Base-by-base conservation (phyloP, 2,113 vertebrate genomes). In the Callaeas wilsoni region DNA sequence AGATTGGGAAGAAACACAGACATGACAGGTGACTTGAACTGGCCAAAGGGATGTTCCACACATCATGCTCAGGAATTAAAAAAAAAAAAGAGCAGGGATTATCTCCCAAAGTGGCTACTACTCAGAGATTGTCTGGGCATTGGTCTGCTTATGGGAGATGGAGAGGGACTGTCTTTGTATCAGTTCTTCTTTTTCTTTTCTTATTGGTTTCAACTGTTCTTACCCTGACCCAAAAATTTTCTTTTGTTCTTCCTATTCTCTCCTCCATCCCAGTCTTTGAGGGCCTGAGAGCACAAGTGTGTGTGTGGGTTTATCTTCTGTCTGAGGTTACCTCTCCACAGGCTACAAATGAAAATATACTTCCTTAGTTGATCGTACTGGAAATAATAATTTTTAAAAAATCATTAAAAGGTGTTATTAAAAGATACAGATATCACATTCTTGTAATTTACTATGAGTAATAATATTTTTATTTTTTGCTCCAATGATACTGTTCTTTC, bases 361-460 rank as follows among this genome's bases (percentile, higher is more conserved):
- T 84, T 90, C 27, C 16, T 78, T 49, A 42, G 4, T 5, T 70
- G 22, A 63, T 14, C 44, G 11, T 47, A 41, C 12, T 56, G 21
- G 33, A 21, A 88, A 71, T 35, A 0, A 15, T 26, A 39, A 57
- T n/a, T n/a, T n/a, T n/a, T n/a, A n/a, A n/a, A n/a, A n/a, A n/a
- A n/a, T n/a, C n/a, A n/a, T n/a, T n/a, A n/a, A n/a, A n/a, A n/a
- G n/a, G n/a, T n/a, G n/a, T n/a, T n/a, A n/a, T n/a, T n/a, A 55
- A 50, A 67, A 52, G 5, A 70, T 11, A 26, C 2, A 27, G 3
- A 8, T 25, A 67, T 3, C 5, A 9, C 0, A 0, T 15, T 16
- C 18, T 59, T 88, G 16, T 19, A 16, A 39, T 39, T 81, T 78
- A 63, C 4, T 74, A 16, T 62, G 10, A 78, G 4, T 29, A 64